Evolutionary conservation across 2,797 vertebrate genomes (phyloP).

Genomic region (Micropoecilia bifurca): DNA sequence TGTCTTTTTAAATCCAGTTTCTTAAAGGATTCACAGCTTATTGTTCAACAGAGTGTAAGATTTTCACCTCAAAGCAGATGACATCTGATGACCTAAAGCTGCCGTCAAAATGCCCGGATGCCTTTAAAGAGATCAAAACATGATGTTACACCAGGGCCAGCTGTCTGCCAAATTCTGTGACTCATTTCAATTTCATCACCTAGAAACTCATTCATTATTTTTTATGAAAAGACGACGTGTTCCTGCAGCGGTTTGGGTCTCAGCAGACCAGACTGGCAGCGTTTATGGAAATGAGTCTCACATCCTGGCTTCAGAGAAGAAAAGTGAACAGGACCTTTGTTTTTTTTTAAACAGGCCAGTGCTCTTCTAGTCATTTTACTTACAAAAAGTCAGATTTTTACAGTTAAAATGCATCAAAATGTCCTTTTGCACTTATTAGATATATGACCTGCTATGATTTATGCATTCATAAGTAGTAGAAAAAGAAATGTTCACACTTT

Average conservation of each 20-base stretch:
- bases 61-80: constrained; percentile 5
- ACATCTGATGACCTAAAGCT: constrained; percentile 7
- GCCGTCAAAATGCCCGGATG: background rate
- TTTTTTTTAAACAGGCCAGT: background rate
- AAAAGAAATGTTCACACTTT: background rate
- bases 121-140: background rate
- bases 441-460: background rate
- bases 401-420: background rate
- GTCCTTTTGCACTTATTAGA: background rate
- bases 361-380: background rate
- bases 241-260: background rate
- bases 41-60: constrained; percentile 19
- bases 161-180: background rate
- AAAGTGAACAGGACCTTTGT: background rate
- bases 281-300: background rate
- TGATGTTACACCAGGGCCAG: background rate
- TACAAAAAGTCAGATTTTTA: background rate
- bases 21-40: constrained; percentile 19
- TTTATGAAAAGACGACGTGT: background rate
- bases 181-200: background rate
- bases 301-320: too few species aligned
- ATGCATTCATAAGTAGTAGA: background rate
- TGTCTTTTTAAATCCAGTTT: constrained; percentile 21
- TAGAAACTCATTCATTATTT: background rate
- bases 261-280: too few species aligned